Percentiles rank a stretch among this genome's conserved stretches.
Evolutionary conservation across 30 jellyfish, hydroid and myxozoan genomes (phyloP).

Genomic region (Rhopilema esculentum): DNA sequence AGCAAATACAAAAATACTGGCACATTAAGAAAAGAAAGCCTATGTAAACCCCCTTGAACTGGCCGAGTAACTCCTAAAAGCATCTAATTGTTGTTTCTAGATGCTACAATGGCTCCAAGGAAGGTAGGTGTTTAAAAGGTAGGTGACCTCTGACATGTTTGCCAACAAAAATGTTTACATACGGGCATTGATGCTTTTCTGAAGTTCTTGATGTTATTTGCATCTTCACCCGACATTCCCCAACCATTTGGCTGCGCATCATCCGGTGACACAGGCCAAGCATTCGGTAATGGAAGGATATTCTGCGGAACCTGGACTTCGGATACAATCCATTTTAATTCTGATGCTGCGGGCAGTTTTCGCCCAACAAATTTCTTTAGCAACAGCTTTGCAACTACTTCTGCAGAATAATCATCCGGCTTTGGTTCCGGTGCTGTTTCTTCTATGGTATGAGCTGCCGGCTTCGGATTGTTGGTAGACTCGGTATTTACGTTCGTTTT

Average conservation of each 20-base stretch:
- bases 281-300: conserved; percentile 88
- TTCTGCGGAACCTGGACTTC: conserved; percentile 93
- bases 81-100: too few relatives aligned
- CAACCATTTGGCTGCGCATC: conserved; percentile 59
- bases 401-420: conserved; percentile 95
- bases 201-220: not conserved
- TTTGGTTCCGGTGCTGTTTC: conserved; percentile 50
- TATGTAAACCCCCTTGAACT: too few relatives aligned
- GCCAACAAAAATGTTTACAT: too few relatives aligned
- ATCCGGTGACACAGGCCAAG: conserved; percentile 94
- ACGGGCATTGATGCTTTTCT: conserved; percentile 78
- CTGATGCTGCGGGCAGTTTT: conserved; percentile 94
- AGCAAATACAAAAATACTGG: too few relatives aligned
- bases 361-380: conserved; percentile 87
- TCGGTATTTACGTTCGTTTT: conserved; percentile 19
- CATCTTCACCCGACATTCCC: conserved; percentile 53
- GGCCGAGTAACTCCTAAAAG: too few relatives aligned
- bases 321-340: conserved; percentile 90
- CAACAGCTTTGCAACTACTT: conserved; percentile 91
- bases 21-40: too few relatives aligned
- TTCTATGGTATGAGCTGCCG: conserved; percentile 39
- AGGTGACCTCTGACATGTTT: too few relatives aligned
- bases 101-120: too few relatives aligned
- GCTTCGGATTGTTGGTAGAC: conserved; percentile 26
- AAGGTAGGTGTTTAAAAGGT: too few relatives aligned